These are phyloP conservation scores for Acanthoscelides obtectus DNA, from an alignment of 2,888 invertebrate genomes.

Conservation along the genomic window DNA sequence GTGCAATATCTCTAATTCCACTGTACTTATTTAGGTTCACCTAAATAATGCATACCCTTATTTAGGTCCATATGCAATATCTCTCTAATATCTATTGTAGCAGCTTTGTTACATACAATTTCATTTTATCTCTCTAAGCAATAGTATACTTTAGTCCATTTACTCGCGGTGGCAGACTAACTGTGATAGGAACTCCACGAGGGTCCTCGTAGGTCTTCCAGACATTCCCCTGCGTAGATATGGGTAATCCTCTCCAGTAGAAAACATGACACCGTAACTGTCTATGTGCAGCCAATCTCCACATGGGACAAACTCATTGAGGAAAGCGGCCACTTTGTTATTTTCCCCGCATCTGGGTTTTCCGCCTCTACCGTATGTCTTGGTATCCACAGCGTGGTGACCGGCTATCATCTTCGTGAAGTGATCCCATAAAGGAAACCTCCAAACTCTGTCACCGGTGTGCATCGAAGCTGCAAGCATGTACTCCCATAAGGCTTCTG, in stretches of 20 bases:
- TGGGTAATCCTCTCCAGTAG: slow-evolving; percentile 57
- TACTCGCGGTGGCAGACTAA: slow-evolving; percentile 48
- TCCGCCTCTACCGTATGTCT: slow-evolving; percentile 51
- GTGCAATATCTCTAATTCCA: too few relatives aligned
- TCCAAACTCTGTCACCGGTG: slow-evolving; percentile 78
- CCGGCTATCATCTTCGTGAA: slow-evolving; percentile 59
- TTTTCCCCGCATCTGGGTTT: slow-evolving; percentile 56
- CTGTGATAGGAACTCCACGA: slow-evolving; percentile 65
- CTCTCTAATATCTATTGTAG: too few relatives aligned
- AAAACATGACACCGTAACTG: slow-evolving; percentile 70
- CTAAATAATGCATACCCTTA: too few relatives aligned
- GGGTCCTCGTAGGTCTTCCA: slow-evolving; percentile 70
- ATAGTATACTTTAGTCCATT: too few relatives aligned
- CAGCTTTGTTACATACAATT: too few relatives aligned
- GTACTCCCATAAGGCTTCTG: slow-evolving; percentile 63
- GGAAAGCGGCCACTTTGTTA: slow-evolving; percentile 74
- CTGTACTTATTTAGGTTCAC: too few relatives aligned
- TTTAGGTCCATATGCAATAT: too few relatives aligned
- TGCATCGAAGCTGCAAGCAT: slow-evolving; percentile 64
- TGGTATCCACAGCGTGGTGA: slow-evolving; percentile 46
- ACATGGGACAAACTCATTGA: slow-evolving; percentile 66
- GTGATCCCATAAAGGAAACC: slow-evolving; percentile 74
- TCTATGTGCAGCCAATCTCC: slow-evolving; percentile 78
- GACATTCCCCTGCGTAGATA: slow-evolving; percentile 66
- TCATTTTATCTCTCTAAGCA: too few relatives aligned